phyloP scores from a whole-genome alignment of 2,797 vertebrate genomes.

The Eospalax fontanierii region DNA sequence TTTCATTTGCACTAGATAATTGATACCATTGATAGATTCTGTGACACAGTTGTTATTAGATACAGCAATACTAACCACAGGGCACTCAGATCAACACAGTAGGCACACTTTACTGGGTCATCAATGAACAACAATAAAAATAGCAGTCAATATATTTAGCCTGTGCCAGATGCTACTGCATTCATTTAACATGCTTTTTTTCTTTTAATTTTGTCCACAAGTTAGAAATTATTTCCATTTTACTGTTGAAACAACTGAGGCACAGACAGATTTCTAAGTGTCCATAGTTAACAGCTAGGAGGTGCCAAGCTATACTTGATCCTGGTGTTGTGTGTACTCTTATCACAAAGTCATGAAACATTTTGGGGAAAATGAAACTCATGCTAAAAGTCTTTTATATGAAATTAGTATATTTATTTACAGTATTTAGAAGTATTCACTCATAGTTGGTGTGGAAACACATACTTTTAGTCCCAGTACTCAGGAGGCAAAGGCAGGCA shows the following conservation, averaged over 20 bases:
- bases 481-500: too few relatives aligned
- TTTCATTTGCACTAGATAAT: background rate
- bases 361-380: background rate
- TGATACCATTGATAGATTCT: background rate
- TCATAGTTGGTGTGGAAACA: too few relatives aligned
- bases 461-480: too few relatives aligned
- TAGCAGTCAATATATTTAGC: background rate
- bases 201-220: background rate
- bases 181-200: background rate
- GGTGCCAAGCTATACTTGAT: background rate
- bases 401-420: background rate
- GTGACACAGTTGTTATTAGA: background rate
- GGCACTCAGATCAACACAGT: background rate
- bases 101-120: background rate
- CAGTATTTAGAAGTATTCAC: constrained; percentile 15
- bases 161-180: background rate
- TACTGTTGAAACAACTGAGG: constrained; percentile 25
- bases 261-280: background rate
- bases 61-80: background rate
- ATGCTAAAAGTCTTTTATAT: background rate
- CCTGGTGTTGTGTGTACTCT: background rate
- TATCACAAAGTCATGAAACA: background rate
- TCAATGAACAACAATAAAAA: background rate
- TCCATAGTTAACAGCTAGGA: background rate
- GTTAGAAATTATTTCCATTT: constrained; percentile 8